Evolutionary conservation across 2,888 invertebrate genomes (phyloP), one percentile per base, ranked within the genome.

Genomic region (Chloroclysta siterata): DNA sequence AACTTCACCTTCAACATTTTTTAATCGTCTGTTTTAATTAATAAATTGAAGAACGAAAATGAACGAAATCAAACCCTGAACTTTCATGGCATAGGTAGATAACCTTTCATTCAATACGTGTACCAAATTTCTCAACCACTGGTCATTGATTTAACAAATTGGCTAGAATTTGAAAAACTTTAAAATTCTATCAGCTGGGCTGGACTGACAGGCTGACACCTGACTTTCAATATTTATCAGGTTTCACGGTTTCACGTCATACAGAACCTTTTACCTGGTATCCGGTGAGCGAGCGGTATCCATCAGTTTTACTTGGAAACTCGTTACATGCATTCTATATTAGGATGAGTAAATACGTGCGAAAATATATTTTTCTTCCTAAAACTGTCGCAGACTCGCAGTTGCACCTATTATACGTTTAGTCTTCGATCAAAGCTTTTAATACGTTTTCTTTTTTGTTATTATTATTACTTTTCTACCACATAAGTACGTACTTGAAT

Each of bases 121-220:
- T 44, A 44, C 15, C 15, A 44, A 44, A 7, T 44, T n/a, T n/a
- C n/a, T n/a, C n/a, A n/a, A n/a, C 36, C 57, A 57, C 54, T 44
- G 44, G 15, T 50, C 75, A 81, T 79, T 79, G 78, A 81, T 81
- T 82, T 72, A 76, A 76, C 75, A 81, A 78, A 78, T 76, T 80
- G 77, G 22, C 22, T 22, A 2, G 22, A 22, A 22, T 22, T n/a
- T 22, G 22, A 22, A 22, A 22, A 80, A 81, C 79, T 85, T 83
- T 83, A 80, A 80, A 83, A 77, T 80, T 70, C 58, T 63, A 71
- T 51, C 73, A 57, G 60, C 60, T 59, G 75, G 74, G 75, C 79
- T 80, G 75, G 74, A 76, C 79, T 80, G 78, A 79, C 79, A 76
- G 65, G 68, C 72, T 78, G 80, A 75, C 74, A 74, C 53, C 67